These are phyloP conservation scores for Callosobruchus maculatus DNA, from an alignment of 2,888 invertebrate species.

Conservation along the genomic window DNA sequence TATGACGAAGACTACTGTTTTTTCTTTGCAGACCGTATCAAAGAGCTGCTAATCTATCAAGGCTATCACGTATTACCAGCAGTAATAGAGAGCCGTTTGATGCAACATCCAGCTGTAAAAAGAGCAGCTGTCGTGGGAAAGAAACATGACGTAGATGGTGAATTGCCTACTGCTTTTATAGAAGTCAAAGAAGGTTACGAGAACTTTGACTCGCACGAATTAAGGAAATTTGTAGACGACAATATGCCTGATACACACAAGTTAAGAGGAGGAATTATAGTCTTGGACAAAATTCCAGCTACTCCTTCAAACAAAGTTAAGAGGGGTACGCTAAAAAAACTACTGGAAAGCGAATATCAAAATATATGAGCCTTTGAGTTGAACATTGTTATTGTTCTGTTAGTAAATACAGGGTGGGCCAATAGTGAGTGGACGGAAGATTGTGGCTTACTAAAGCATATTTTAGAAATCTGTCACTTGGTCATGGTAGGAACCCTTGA, in stretches of 20 bases:
- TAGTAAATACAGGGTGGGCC: no score
- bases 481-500: no score
- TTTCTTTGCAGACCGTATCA: slow-evolving; percentile 52
- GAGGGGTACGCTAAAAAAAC: slow-evolving; percentile 7
- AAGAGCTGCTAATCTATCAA: slow-evolving; percentile 53
- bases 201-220: slow-evolving; percentile 27
- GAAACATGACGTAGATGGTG: slow-evolving; percentile 39
- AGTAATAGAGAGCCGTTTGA: slow-evolving; percentile 35
- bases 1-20: slow-evolving; percentile 52
- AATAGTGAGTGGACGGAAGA: no score
- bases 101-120: slow-evolving; percentile 36
- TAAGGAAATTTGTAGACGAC: slow-evolving; percentile 33
- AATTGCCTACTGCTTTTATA: slow-evolving; percentile 38
- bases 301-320: slow-evolving; percentile 43
- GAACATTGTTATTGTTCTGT: no score
- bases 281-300: slow-evolving; percentile 33
- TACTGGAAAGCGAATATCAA: no score
- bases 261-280: slow-evolving; percentile 39
- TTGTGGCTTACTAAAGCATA: no score
- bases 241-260: slow-evolving; percentile 36
- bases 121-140: slow-evolving; percentile 36
- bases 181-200: slow-evolving; percentile 18
- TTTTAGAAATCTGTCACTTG: no score
- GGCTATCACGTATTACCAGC: slow-evolving; percentile 50
- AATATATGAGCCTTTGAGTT: no score